Base-by-base conservation (phyloP, 2,113 vertebrate species). In the Miniopterus natalensis region DNA sequence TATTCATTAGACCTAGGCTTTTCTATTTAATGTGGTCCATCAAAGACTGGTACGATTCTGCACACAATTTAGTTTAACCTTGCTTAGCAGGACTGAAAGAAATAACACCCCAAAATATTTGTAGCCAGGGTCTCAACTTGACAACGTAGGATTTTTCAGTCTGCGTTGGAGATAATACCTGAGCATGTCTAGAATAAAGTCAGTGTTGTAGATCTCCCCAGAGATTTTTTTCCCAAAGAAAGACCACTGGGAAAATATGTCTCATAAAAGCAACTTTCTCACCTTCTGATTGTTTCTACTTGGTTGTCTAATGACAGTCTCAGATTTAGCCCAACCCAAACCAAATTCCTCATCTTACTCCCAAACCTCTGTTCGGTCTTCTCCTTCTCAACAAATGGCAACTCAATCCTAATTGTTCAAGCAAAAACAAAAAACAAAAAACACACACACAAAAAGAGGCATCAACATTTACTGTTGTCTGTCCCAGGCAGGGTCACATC, bases 61-160 rank as follows among this genome's bases (percentile, higher is more conserved):
- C 23, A 84, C n/a, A 77, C 14, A 75, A 79, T 65, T 73, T 78
- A 89, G 25, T 53, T 86, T 92, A 83, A 84, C 45, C 15, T 81
- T 68, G 14, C 49, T 70, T 1, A 79, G 2, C 18, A 79, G 84
- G 51, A 89, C 13, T 31, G 1, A 79, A 63, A 3, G 88, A 87
- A 94, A 75, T 49, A 92, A 84, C 4, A 75, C 12, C 8, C 9
- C n/a, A 3, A 92, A 66, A 70, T 47, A 87, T n/a, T 45, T 70
- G 31, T 51, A 88, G 27, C 21, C 21, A 51, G 15, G 6, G 10
- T 65, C 36, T 91, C 59, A n/a, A 63, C 10, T 70, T 95, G 70
- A 71, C 55, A 90, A 45, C 45, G 31, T 7, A 88, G 57, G 20
- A 42, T 20, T 90, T 92, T 94, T 79, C 74, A 79, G 11, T 94